Conservation (phyloP, 1,140 invertebrate species). For the Riptortus pedestris region DNA sequence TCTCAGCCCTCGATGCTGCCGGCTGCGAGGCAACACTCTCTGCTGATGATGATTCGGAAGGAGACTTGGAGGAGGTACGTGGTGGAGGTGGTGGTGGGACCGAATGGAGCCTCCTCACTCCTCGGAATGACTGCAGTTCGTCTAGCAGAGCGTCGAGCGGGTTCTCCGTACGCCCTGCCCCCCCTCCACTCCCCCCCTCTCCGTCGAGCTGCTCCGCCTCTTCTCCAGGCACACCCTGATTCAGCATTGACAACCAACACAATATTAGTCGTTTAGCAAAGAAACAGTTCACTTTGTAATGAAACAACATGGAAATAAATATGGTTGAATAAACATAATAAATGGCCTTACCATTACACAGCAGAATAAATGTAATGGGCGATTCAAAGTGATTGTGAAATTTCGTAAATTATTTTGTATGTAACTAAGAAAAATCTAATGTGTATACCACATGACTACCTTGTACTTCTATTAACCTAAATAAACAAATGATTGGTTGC, state of each 20-base stretch:
- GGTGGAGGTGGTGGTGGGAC: conserved; percentile 52
- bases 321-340: too few species aligned
- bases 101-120: conserved; percentile 52
- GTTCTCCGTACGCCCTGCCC: conserved; percentile 70
- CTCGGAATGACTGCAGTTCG: conserved; percentile 68
- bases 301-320: too few species aligned
- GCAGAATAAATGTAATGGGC: too few species aligned
- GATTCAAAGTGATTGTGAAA: too few species aligned
- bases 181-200: conserved; percentile 46
- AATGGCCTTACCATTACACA: too few species aligned
- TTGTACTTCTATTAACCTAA: too few species aligned
- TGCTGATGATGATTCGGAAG: background rate
- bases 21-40: conserved; percentile 59
- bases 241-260: background rate
- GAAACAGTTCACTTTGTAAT: too few species aligned
- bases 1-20: conserved; percentile 70
- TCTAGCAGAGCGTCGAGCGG: conserved; percentile 91
- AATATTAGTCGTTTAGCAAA: conserved; percentile 10
- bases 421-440: too few species aligned
- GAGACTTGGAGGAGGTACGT: conserved; percentile 18
- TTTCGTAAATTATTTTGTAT: too few species aligned
- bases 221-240: conserved; percentile 16
- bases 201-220: conserved; percentile 38
- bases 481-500: too few species aligned
- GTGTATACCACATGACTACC: too few species aligned